A percentile compares a stretch with the other conserved stretches of the same genome.
phyloP scores from a whole-genome alignment of 2,888 invertebrate species.

The Disparrhopalites patrizii region DNA sequence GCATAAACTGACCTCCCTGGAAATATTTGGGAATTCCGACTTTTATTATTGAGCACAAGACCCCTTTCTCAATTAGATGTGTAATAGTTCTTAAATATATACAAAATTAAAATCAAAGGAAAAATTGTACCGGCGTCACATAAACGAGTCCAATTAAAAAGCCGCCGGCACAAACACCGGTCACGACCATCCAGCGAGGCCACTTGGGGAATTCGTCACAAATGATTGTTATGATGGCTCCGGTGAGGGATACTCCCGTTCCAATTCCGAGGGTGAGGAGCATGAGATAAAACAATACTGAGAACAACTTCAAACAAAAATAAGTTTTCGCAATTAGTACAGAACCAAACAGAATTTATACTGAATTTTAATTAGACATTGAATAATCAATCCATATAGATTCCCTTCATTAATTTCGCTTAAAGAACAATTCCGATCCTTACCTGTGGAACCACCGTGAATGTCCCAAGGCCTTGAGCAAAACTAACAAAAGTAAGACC shows the following conservation, averaged over 20 bases:
- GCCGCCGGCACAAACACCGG: slow-evolving; percentile 45
- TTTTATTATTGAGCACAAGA: not conserved
- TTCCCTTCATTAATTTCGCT: not conserved
- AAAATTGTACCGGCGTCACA: slow-evolving; percentile 42
- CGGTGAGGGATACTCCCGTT: slow-evolving; percentile 56
- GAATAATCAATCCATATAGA: not conserved
- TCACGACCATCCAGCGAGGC: slow-evolving; percentile 50
- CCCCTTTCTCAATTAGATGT: too few species aligned
- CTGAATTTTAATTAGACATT: not conserved
- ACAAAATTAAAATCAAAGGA: not conserved
- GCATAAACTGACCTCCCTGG: slow-evolving; percentile 62
- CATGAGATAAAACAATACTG: slow-evolving; percentile 59
- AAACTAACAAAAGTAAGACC: not conserved
- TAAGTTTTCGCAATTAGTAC: not conserved
- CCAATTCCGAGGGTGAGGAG: slow-evolving; percentile 58
- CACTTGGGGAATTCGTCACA: slow-evolving; percentile 55
- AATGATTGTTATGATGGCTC: slow-evolving; percentile 55
- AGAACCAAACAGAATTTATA: not conserved
- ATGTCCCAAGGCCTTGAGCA: not conserved
- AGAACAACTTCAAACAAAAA: slow-evolving; percentile 54
- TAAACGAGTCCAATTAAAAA: slow-evolving; percentile 49
- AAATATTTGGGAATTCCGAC: not conserved
- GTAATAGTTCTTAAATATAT: too few species aligned
- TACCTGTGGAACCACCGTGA: not conserved
- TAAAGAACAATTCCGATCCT: too few species aligned